Conservation (phyloP, 2,888 invertebrate species). For the Auanema freiburgensis region DNA sequence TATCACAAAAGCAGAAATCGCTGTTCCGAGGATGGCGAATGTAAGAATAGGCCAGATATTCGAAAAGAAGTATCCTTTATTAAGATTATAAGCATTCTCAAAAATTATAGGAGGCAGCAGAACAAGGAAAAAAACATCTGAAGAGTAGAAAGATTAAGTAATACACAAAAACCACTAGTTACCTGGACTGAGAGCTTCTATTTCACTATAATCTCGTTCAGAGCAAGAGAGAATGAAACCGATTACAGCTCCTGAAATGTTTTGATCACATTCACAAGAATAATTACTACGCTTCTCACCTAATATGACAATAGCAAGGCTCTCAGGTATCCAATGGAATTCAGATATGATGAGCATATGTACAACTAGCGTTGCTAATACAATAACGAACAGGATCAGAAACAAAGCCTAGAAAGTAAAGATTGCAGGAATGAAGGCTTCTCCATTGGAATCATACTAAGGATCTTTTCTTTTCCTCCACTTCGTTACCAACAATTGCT, state of each 20-base stretch:
- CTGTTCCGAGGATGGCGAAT: conserved; percentile 95
- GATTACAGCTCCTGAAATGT: conserved; percentile 55
- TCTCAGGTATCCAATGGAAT: conserved; percentile 94
- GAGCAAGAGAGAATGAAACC: conserved; percentile 55
- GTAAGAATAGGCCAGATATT: conserved; percentile 97
- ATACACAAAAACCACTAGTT: background rate
- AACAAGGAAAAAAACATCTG: conserved; percentile 94
- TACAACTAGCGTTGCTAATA: conserved; percentile 88
- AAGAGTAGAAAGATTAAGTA: background rate
- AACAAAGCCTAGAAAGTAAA: conserved; percentile 77
- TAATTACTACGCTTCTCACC: conserved; percentile 64
- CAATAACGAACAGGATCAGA: conserved; percentile 91
- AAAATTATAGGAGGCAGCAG: conserved; percentile 97
- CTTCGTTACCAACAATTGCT: conserved; percentile 44
- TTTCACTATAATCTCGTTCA: conserved; percentile 57
- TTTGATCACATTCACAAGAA: background rate
- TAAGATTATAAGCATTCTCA: conserved; percentile 97
- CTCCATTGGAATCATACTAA: conserved; percentile 17
- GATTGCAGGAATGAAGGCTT: background rate
- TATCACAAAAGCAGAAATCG: conserved; percentile 93
- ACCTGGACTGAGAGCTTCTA: conserved; percentile 41
- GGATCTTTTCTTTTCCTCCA: conserved; percentile 47
- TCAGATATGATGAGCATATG: conserved; percentile 92
- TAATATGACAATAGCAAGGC: conserved; percentile 91
- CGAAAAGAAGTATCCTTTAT: conserved; percentile 79